These are phyloP conservation scores for Diorhabda elongata DNA, from an alignment of 1,140 invertebrate species.

Conservation along the genomic window DNA sequence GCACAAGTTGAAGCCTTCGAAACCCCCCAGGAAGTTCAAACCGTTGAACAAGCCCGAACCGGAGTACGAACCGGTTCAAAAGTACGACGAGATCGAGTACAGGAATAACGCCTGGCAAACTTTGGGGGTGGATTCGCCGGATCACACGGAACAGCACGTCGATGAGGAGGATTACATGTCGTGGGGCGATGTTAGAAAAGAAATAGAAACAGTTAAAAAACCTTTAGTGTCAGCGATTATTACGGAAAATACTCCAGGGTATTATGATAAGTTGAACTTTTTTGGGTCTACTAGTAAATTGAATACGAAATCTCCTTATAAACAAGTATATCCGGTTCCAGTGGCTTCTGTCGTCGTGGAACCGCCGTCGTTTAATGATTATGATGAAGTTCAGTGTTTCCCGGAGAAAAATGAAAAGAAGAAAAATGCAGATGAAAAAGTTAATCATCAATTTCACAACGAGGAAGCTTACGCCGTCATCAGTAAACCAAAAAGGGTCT, in stretches of 20 bases:
- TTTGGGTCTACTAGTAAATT: conserved; percentile 69
- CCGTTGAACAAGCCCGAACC: not conserved
- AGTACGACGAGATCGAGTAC: conserved; percentile 66
- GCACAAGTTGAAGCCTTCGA: conserved; percentile 58
- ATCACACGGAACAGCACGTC: conserved; percentile 54
- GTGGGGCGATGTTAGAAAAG: conserved; percentile 35
- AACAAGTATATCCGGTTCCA: conserved; percentile 56
- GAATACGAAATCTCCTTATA: conserved; percentile 64
- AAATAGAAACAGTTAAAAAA: conserved; percentile 23
- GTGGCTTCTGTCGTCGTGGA: conserved; percentile 26
- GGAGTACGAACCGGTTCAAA: conserved; percentile 33
- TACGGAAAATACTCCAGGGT: conserved; percentile 38
- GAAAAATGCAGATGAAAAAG: conserved; percentile 44
- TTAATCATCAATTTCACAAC: conserved; percentile 66
- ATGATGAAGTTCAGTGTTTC: conserved; percentile 58
- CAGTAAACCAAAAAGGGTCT: conserved; percentile 75
- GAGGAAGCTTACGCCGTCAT: conserved; percentile 74
- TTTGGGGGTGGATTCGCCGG: conserved; percentile 65
- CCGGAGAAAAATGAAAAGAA: not conserved
- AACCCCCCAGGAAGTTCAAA: conserved; percentile 60
- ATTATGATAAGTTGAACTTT: conserved; percentile 75
- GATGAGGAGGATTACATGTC: conserved; percentile 40
- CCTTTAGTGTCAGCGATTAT: conserved; percentile 39
- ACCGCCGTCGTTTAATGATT: conserved; percentile 57
- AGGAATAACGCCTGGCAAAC: conserved; percentile 73